phyloP scores from a whole-genome alignment of 1,140 invertebrate species.

The Orussus abietinus region DNA sequence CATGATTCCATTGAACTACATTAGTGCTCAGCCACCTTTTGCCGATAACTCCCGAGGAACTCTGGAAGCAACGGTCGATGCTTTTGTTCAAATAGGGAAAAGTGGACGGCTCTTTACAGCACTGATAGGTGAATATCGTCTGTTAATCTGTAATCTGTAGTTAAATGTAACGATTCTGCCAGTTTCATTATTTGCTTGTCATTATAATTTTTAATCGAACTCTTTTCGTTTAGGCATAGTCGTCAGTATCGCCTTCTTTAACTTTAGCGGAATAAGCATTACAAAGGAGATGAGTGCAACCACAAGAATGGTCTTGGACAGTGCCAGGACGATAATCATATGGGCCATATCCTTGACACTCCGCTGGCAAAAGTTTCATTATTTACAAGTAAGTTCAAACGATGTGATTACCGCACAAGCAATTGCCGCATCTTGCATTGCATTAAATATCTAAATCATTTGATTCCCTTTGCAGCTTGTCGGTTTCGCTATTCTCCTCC shows the following conservation, averaged over 20 bases:
- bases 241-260: slow-evolving; percentile 93
- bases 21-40: slow-evolving; percentile 71
- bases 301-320: slow-evolving; percentile 89
- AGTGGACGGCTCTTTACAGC: slow-evolving; percentile 62
- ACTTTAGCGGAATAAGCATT: slow-evolving; percentile 93
- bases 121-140: slow-evolving; percentile 63
- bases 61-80: slow-evolving; percentile 83
- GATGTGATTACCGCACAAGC: slow-evolving; percentile 9
- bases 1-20: slow-evolving; percentile 82
- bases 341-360: slow-evolving; percentile 77
- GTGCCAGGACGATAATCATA: slow-evolving; percentile 83
- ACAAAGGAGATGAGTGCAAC: slow-evolving; percentile 92
- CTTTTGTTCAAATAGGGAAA: slow-evolving; percentile 75
- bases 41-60: slow-evolving; percentile 72
- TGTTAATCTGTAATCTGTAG: no score
- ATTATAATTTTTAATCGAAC: slow-evolving; percentile 5
- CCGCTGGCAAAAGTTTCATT: slow-evolving; percentile 76
- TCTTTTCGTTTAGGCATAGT: slow-evolving; percentile 64
- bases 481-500: slow-evolving; percentile 68
- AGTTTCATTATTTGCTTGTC: slow-evolving; percentile 7
- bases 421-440: slow-evolving; percentile 10
- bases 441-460: slow-evolving; percentile 13
- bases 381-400: slow-evolving; percentile 62
- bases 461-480: slow-evolving; percentile 55
- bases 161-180: no score